Evolutionary conservation across 2,113 vertebrate species (phyloP).

Genomic region (Phrynosoma blainvillii): DNA sequence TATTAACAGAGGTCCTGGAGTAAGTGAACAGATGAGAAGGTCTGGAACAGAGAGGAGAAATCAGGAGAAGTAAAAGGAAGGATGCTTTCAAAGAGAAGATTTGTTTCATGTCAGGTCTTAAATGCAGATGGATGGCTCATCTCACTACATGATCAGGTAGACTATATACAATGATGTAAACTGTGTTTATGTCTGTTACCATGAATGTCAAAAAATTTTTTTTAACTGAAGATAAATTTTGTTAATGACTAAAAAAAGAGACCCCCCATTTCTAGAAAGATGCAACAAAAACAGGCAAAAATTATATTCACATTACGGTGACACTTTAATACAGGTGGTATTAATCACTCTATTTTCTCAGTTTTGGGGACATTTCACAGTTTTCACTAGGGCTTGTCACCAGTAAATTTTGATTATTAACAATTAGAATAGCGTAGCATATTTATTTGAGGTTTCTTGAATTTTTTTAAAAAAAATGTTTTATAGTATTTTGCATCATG

Average conservation of each 20-base stretch:
- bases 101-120: constrained; percentile 45
- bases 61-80: constrained; percentile 33
- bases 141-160: constrained; percentile 45
- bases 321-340: neutral
- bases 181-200: neutral
- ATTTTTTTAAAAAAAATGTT: neutral
- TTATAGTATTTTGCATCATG: rapidly evolving
- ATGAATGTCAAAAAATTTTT: neutral
- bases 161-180: neutral
- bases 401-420: neutral
- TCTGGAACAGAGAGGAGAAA: constrained; percentile 50
- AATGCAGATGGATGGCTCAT: constrained; percentile 58
- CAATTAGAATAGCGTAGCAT: neutral
- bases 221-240: neutral
- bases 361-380: neutral
- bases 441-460: neutral
- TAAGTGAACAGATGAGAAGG: constrained; percentile 61
- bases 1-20: constrained; percentile 65
- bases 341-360: neutral
- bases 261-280: neutral
- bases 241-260: neutral
- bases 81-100: constrained; percentile 28
- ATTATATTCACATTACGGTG: neutral
- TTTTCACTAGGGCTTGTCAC: neutral
- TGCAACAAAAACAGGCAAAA: neutral